Evolutionary conservation across 2,888 invertebrate species (phyloP), one percentile per base, ranked within the genome.

Genomic region (Polylopha cassiicola): DNA sequence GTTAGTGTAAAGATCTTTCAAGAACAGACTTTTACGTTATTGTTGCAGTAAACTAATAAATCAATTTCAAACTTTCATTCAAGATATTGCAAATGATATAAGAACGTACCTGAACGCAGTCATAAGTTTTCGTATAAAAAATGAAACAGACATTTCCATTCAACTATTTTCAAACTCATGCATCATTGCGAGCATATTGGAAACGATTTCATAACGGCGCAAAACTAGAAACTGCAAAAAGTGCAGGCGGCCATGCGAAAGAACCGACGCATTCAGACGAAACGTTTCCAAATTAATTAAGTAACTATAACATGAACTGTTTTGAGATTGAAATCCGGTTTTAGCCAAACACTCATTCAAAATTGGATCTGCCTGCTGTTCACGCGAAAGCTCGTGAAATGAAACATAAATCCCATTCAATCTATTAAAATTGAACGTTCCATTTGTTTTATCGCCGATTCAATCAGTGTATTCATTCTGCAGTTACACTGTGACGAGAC

Each of bases 321-420:
- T 36, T 24, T 17, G 16, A 37, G 31, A 39, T 24, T 29, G 33
- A 39, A 36, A 34, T 43, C 18, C 43, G 30, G 33, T 39, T 43
- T 43, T 32, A 43, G 33, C 18, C 24, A 37, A 14, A 30, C 39
- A 29, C 32, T 39, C 33, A 34, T 36, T 41, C 41, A 41, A 21
- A 33, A 32, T 18, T 24, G 38, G 26, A 43, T 65, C 53, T 58
- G 41, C 48, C 51, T 57, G 59, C 65, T 64, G 66, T 56, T 55
- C 65, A 61, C 56, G 55, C 55, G 49, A 63, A 61, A 68, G 65
- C 72, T 67, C 69, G 64, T 67, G 63, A 69, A 79, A 77, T 77
- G 70, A 73, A 77, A 80, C 73, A 78, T 69, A 78, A 80, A 81
- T 82, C 78, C 71, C 68, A 68, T 78, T 76, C 76, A 76, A 80